Base-by-base conservation (phyloP, 2,113 vertebrate species). In the Gobio gobio region DNA sequence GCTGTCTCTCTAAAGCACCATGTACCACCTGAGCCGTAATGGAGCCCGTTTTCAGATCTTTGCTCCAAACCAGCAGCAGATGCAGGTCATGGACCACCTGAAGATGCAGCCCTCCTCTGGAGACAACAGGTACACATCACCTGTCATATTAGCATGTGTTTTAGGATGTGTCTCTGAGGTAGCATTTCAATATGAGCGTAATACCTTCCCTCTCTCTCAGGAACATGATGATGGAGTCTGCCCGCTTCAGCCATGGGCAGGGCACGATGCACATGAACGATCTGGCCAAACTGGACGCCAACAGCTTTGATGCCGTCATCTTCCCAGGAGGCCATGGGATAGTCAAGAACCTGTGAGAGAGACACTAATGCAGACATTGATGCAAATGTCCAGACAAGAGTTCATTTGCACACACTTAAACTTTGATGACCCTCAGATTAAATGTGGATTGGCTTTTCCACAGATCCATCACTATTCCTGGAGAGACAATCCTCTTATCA, bases 11-110 rank as follows among this genome's bases (percentile, higher is more conserved):
- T 80, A 24, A 86, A 95, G 94, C 91, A 94, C 93, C 73, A 94
- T 95, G 93, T 93, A 94, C 86, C 94, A 95, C 80, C 91, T 94
- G 90, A 95, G 94, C 86, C 93, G 91, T 2, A 94, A 94, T 45
- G 94, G 94, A 0, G 93, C 94, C n/a, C 92, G 92, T 61, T 94
- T 94, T 86, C 92, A 94, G 91, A 93, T 94, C 86, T 94, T 95
- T 79, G 91, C 94, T 26, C 94, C 94, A 3, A 94, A 94, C 85
- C 93, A 94, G n/a, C 93, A 93, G 91, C 94, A 94, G 87, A 94
- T 94, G 93, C 89, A 95, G 0, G 94, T 95, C 80, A 88, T 93
- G 85, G 94, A 95, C 78, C 93, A 95, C 87, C 89, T 90, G 86
- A 94, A 45, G 56, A 93, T 90, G 90, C 93, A 94, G 72, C 92